Evolutionary conservation across 1,140 invertebrate species (phyloP).

Genomic region (Leptonema lineaticorne): DNA sequence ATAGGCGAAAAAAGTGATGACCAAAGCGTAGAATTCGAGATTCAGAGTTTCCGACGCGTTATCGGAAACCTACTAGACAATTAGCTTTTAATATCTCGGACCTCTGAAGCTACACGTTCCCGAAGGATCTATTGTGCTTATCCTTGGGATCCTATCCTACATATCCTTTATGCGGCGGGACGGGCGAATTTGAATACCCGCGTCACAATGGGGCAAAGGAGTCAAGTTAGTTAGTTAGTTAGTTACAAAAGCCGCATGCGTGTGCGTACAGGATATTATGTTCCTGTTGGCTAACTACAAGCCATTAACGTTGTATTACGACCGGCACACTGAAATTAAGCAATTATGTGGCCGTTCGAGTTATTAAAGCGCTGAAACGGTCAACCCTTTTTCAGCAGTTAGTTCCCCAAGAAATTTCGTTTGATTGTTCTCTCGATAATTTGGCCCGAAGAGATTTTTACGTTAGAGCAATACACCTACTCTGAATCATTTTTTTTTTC

Average conservation of each 20-base stretch:
- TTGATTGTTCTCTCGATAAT: too few relatives aligned
- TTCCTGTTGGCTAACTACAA: not conserved
- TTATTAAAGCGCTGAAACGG: not conserved
- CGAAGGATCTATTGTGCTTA: constrained; percentile 26
- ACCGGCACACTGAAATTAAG: constrained; percentile 4
- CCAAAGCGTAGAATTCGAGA: too few relatives aligned
- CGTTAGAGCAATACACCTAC: too few relatives aligned
- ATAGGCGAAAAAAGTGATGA: too few relatives aligned
- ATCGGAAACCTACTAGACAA: constrained; percentile 11
- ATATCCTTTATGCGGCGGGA: too few relatives aligned
- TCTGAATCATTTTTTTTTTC: too few relatives aligned
- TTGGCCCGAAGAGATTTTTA: too few relatives aligned
- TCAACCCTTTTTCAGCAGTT: not conserved
- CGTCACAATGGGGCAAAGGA: too few relatives aligned
- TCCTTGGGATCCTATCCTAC: constrained; percentile 11
- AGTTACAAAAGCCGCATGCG: not conserved
- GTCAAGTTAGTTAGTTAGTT: too few relatives aligned
- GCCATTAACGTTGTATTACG: constrained; percentile 8
- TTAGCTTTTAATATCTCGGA: constrained; percentile 24
- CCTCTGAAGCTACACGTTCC: constrained; percentile 6
- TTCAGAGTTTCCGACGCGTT: constrained; percentile 7
- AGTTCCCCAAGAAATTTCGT: too few relatives aligned
- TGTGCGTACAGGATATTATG: not conserved
- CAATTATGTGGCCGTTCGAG: constrained; percentile 15
- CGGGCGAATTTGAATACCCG: constrained; percentile 22